Evolutionary conservation across 2,888 invertebrate species (phyloP), one percentile per base, ranked within the genome.

Genomic region (Leptinotarsa tumamoca): DNA sequence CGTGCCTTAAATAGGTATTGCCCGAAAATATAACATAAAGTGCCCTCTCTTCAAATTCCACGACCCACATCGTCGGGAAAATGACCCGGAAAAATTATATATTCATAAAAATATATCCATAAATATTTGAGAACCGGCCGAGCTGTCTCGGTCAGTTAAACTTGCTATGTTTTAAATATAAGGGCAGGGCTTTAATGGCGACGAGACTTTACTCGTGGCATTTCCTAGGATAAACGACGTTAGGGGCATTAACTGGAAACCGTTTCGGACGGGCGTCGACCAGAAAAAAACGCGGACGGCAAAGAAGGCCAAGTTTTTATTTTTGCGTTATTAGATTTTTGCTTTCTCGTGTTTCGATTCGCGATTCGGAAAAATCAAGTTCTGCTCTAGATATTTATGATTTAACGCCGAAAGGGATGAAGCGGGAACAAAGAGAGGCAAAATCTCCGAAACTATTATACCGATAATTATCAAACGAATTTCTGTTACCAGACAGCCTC

Each of bases 81-180:
- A 74, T 74, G 76, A 74, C 76, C 76, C 76, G 76, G 76, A 78
- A 79, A 74, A 78, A 80, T 77, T 77, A 78, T 79, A 75, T 79
- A 76, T 80, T 79, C 75, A 78, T 74, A 79, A 80, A 80, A 80
- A 80, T 80, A 78, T 76, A 68, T 71, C 72, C 76, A 79, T 80
- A 80, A 80, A 80, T 80, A 80, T 79, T 78, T 74, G 76, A 74
- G 75, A 77, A 71, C 75, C 66, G 78, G 67, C 66, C 70, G 69
- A 77, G 75, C 79, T 80, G 80, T 80, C 79, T 74, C 80, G 80
- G 79, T 80, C 80, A 80, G 80, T 78, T 77, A 74, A 77, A 76
- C 78, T 76, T 76, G 78, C 76, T 74, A 75, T 76, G 79, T 79
- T 79, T 78, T 75, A 77, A 79, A 79, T 78, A 77, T 78, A 79